Percentiles rank a stretch among this genome's conserved stretches.
Evolutionary conservation across 1,140 invertebrate species (phyloP).

Genomic region (Drosophila serrata): DNA sequence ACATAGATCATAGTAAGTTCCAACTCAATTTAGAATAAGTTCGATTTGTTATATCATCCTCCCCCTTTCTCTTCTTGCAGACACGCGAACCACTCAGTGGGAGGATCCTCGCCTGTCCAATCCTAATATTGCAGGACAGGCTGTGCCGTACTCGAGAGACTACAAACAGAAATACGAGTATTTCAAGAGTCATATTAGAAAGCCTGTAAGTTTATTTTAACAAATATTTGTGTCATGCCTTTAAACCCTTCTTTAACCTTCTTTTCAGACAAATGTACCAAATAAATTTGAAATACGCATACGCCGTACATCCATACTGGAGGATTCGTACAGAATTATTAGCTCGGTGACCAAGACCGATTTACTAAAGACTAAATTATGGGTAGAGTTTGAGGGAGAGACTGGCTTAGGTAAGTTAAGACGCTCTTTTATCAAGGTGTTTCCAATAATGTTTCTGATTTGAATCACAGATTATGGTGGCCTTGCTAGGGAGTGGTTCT

Average conservation of each 20-base stretch:
- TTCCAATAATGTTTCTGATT: no score
- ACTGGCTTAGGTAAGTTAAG: conserved; percentile 88
- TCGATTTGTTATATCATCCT: not conserved
- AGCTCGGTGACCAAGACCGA: conserved; percentile 94
- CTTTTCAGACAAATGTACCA: conserved; percentile 94
- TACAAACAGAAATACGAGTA: conserved; percentile 99
- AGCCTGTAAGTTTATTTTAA: conserved; percentile 91
- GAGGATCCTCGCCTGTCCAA: conserved; percentile 99
- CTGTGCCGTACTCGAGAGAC: conserved; percentile 98
- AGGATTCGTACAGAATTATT: conserved; percentile 97
- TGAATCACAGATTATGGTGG: conserved; percentile 95
- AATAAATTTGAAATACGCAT: conserved; percentile 99
- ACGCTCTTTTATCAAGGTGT: not conserved
- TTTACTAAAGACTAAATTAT: conserved; percentile 97
- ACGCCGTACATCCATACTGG: conserved; percentile 94
- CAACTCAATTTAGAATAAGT: no score
- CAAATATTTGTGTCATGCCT: conserved; percentile 1
- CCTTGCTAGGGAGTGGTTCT: conserved; percentile 99
- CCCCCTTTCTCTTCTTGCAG: conserved; percentile 86
- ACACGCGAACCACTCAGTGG: conserved; percentile 98
- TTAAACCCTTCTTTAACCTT: not conserved
- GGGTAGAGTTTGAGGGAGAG: conserved; percentile 99
- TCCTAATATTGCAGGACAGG: conserved; percentile 98
- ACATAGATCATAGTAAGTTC: conserved; percentile 97
- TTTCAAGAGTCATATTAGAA: conserved; percentile 97